These are phyloP conservation scores for Tringa solitaria DNA, from an alignment of 2,113 vertebrate species.

Conservation along the genomic window DNA sequence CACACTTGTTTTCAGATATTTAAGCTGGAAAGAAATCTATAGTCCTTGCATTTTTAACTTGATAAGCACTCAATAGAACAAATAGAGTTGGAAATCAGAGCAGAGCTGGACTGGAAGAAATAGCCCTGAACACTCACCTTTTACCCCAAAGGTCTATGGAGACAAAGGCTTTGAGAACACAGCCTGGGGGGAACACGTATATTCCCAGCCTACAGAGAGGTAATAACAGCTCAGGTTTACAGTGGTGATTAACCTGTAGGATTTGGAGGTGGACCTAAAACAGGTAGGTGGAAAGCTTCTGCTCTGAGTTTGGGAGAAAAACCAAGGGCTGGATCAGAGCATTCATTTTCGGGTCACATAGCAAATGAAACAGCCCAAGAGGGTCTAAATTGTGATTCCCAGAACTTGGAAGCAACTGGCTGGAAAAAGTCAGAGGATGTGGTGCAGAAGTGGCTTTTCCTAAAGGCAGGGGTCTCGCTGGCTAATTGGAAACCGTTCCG, in stretches of 20 bases:
- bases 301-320: not conserved
- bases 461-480: accelerated
- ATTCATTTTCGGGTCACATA: not conserved
- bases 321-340: not conserved
- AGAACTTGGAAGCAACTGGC: not conserved
- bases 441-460: not conserved
- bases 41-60: slow-evolving; percentile 69
- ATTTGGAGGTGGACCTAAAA: not conserved
- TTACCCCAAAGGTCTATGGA: not conserved
- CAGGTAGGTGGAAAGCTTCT: not conserved
- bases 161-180: not conserved
- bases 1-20: slow-evolving; percentile 59
- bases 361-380: not conserved
- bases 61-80: slow-evolving; percentile 53
- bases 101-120: not conserved
- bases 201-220: not conserved
- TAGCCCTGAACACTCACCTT: not conserved
- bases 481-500: not conserved
- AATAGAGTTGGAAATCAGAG: slow-evolving; percentile 42
- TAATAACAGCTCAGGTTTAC: not conserved
- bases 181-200: not conserved
- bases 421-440: not conserved
- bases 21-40: slow-evolving; percentile 63
- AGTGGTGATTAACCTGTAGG: not conserved
- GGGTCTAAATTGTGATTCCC: not conserved